Base-by-base conservation (phyloP, 2,888 invertebrate genomes). In the Ferdinandea cuprea region DNA sequence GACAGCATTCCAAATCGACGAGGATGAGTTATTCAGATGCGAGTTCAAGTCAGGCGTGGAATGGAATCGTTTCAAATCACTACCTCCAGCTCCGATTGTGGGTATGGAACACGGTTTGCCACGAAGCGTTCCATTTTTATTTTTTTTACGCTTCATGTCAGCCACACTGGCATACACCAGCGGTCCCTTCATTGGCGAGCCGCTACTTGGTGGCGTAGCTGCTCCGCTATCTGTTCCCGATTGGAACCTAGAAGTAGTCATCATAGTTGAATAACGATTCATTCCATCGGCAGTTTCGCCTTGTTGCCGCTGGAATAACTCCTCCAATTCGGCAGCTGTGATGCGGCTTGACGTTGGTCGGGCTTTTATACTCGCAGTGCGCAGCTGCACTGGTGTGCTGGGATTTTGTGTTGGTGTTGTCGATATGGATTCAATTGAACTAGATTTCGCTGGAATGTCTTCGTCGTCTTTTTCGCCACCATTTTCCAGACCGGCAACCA, bases 131-230 rank as follows among this genome's bases (percentile, higher is more conserved):
- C 91, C 91, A 65, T 89, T 89, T 81, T 90, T 90, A 3, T 88
- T 86, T 73, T 90, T 90, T 68, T 95, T 95, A 69, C 98, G 93
- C 91, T 98, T 98, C 98, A 98, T 98, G 90, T 98, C 98, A 0
- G 98, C 96, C 46, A 98, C 98, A 89, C 97, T 98, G 48, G 97
- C 96, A 91, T 98, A 98, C 40, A 97, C 97, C 56, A 93, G 92
- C 2, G 93, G 92, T 0, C 92, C 91, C 86, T 93, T 93, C 68
- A 95, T 94, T 5, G 95, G 95, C 8, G 95, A 95, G 5, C 87
- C 88, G 28, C 87, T 89, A 19, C 86, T 83, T 25, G 94, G 94
- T 74, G 94, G 94, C 72, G 94, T 94, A 87, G 92, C 92, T 61
- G 92, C 91, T 28, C 92, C 92, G 78, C 92, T 93, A 83, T 92